A percentile compares a stretch with the other conserved stretches of the same genome.
phyloP scores from a whole-genome alignment of 2,888 invertebrate species.

The Strigamia maritima region DNA sequence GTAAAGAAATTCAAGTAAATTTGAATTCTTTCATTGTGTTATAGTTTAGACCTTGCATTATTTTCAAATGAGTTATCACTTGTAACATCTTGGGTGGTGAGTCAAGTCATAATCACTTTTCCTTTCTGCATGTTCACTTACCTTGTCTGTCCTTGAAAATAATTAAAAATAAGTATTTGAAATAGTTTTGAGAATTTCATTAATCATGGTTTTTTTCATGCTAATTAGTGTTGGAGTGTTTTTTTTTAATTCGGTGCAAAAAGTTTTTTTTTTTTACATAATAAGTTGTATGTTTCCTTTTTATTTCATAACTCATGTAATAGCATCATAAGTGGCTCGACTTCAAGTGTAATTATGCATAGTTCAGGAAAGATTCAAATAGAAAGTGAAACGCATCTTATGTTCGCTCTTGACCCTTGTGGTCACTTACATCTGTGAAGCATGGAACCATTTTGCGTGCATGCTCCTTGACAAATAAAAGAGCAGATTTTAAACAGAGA shows the following conservation, averaged over 20 bases:
- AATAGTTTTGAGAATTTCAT: background rate
- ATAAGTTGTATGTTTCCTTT: too few relatives aligned
- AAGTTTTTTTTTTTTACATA: too few relatives aligned
- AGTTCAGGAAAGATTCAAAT: background rate
- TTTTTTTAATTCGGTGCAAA: background rate
- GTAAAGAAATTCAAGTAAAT: background rate
- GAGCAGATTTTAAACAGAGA: background rate
- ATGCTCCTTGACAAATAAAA: background rate
- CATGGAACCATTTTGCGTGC: background rate
- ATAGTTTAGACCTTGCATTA: background rate
- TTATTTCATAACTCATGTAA: too few relatives aligned
- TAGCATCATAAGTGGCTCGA: background rate
- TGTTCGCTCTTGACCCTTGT: background rate
- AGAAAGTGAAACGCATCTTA: background rate
- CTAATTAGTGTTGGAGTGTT: too few relatives aligned
- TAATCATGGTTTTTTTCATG: background rate
- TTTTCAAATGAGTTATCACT: background rate
- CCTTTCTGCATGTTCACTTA: background rate
- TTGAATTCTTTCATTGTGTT: background rate
- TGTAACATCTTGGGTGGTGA: background rate
- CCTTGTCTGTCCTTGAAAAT: background rate
- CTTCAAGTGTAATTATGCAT: background rate
- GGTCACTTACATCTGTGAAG: background rate
- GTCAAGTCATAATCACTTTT: background rate
- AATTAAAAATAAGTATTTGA: background rate